Conservation (phyloP, 2,113 vertebrate genomes). For the Oceanodroma tethys region DNA sequence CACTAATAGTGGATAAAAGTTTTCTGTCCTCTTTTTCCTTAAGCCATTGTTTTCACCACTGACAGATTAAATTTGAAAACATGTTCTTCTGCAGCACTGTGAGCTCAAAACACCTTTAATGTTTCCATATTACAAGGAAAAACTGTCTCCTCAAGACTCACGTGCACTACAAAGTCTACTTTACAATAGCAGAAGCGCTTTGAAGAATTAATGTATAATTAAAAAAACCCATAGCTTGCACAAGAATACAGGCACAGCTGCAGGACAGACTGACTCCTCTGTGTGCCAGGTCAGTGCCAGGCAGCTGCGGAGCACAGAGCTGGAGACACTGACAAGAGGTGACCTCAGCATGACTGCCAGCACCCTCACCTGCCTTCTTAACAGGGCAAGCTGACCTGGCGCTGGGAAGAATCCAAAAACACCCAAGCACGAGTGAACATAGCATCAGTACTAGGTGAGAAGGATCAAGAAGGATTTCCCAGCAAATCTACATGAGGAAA, state of each 20-base stretch:
- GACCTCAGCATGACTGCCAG: background rate
- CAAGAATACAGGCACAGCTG: background rate
- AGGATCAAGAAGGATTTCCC: background rate
- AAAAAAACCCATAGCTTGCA: background rate
- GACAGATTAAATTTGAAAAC: background rate
- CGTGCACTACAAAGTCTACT: background rate
- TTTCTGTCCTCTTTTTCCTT: background rate
- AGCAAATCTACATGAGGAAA: background rate
- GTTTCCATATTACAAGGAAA: background rate
- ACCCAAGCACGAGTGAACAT: accelerated
- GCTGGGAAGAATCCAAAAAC: background rate
- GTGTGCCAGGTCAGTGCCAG: background rate
- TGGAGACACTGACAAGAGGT: background rate
- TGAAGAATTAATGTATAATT: background rate
- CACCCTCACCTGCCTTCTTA: background rate
- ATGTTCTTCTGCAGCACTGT: background rate
- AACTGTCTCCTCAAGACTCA: background rate
- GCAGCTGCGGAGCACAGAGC: background rate
- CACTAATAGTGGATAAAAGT: background rate
- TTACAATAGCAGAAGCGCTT: background rate
- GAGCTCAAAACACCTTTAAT: background rate
- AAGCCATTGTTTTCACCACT: background rate
- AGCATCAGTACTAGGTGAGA: background rate
- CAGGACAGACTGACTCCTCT: background rate
- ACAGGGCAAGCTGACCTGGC: background rate